Evolutionary conservation across 2,113 vertebrate genomes (phyloP).

Genomic region (Lepisosteus osseus): DNA sequence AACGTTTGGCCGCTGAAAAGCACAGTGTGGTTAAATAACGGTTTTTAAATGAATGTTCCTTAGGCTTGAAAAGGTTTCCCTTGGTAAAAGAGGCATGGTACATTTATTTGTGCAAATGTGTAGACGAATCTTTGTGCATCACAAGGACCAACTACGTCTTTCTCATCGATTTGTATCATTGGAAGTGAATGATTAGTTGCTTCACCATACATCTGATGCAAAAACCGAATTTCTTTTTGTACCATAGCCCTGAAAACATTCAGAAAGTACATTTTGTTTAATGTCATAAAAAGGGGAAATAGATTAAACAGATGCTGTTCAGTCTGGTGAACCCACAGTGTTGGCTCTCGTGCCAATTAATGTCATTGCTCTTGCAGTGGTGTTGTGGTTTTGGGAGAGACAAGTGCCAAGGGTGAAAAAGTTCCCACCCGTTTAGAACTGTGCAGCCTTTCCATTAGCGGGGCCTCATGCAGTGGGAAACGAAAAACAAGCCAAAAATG

Average conservation of each 20-base stretch:
- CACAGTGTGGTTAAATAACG: constrained; percentile 5
- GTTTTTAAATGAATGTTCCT: constrained; percentile 13
- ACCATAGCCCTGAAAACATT: background rate
- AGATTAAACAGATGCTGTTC: too few relatives aligned
- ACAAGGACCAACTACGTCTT: constrained; percentile 5
- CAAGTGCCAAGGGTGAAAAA: background rate
- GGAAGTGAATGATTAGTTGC: too few relatives aligned
- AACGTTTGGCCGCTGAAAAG: constrained; percentile 6
- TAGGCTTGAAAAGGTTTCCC: background rate
- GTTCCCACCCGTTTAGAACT: background rate
- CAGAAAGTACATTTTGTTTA: too few relatives aligned
- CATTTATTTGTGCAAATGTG: constrained; percentile 33
- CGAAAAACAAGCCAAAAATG: background rate
- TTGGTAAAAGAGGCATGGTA: constrained; percentile 12
- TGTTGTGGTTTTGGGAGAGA: background rate
- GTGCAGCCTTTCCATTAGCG: background rate
- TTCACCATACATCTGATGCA: too few relatives aligned
- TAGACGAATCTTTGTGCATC: constrained; percentile 28
- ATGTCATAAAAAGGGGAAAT: too few relatives aligned
- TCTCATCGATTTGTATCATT: too few relatives aligned
- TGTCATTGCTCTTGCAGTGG: background rate
- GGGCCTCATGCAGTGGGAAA: background rate
- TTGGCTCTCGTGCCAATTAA: background rate
- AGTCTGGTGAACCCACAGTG: background rate
- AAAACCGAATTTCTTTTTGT: background rate